Percentiles rank a stretch among this genome's conserved stretches.
phyloP scores from a whole-genome alignment of 2,113 vertebrate genomes.

The Enhydra lutris region DNA sequence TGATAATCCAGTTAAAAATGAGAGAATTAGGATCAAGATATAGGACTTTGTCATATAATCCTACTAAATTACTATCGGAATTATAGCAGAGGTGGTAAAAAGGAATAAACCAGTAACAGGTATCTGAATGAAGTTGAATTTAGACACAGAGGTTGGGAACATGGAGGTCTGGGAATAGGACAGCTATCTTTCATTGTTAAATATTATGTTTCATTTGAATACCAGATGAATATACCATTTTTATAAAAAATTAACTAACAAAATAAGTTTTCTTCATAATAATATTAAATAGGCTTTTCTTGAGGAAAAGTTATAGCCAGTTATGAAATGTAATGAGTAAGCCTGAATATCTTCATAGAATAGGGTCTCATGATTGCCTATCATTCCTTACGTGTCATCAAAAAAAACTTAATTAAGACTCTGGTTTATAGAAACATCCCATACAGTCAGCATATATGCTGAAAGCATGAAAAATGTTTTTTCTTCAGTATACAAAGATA shows the following conservation, averaged over 20 bases:
- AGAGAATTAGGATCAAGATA: background rate
- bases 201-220: background rate
- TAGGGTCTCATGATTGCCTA: background rate
- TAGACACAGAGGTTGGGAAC: background rate
- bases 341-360: background rate
- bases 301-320: background rate
- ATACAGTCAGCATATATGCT: background rate
- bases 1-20: background rate
- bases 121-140: background rate
- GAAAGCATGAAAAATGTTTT: background rate
- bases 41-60: background rate
- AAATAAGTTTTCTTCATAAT: background rate
- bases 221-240: background rate
- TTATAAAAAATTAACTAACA: background rate
- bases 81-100: background rate
- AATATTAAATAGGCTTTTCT: background rate
- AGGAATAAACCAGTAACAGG: background rate
- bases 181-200: background rate
- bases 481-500: background rate
- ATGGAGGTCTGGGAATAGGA: background rate
- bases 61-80: background rate
- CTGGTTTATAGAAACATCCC: background rate
- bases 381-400: background rate
- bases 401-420: background rate
- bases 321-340: background rate